These are phyloP conservation scores for Poeciliopsis infans DNA, from an alignment of 2,797 vertebrate genomes.

Conservation along the genomic window DNA sequence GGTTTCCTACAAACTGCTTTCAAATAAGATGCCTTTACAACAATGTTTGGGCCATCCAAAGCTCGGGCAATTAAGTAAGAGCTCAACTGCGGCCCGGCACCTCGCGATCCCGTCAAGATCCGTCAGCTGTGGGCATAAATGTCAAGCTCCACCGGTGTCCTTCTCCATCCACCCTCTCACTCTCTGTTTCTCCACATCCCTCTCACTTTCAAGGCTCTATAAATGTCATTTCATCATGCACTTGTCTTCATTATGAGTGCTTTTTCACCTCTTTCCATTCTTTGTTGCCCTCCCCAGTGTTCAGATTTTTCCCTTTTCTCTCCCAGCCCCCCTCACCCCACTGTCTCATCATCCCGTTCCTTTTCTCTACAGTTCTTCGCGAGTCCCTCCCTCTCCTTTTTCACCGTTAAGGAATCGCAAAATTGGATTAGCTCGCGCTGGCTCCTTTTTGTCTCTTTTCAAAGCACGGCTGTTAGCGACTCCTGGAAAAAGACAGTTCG, in stretches of 20 bases:
- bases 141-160: slow-evolving; percentile 69
- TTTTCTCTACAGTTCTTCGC: slow-evolving; percentile 60
- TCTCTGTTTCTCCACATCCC: slow-evolving; percentile 62
- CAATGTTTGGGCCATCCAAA: slow-evolving; percentile 43
- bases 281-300: slow-evolving; percentile 57
- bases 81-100: slow-evolving; percentile 35
- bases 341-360: slow-evolving; percentile 64
- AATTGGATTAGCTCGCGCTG: slow-evolving; percentile 82
- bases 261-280: slow-evolving; percentile 40
- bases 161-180: slow-evolving; percentile 63
- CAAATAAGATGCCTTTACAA: slow-evolving; percentile 40
- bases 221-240: slow-evolving; percentile 83
- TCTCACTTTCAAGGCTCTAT: slow-evolving; percentile 73
- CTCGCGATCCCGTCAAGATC: slow-evolving; percentile 63
- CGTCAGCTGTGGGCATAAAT: slow-evolving; percentile 71
- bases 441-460: slow-evolving; percentile 81
- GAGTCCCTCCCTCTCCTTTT: slow-evolving; percentile 70
- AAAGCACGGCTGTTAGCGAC: slow-evolving; percentile 78
- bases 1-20: slow-evolving; percentile 37
- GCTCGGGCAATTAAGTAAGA: slow-evolving; percentile 54
- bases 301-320: slow-evolving; percentile 52
- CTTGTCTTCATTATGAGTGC: slow-evolving; percentile 78
- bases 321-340: slow-evolving; percentile 61
- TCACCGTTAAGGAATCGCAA: slow-evolving; percentile 72
- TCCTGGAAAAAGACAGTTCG: slow-evolving; percentile 63